Evolutionary conservation across 1,140 invertebrate species (phyloP).

Genomic region (Meloidogyne floridensis): DNA sequence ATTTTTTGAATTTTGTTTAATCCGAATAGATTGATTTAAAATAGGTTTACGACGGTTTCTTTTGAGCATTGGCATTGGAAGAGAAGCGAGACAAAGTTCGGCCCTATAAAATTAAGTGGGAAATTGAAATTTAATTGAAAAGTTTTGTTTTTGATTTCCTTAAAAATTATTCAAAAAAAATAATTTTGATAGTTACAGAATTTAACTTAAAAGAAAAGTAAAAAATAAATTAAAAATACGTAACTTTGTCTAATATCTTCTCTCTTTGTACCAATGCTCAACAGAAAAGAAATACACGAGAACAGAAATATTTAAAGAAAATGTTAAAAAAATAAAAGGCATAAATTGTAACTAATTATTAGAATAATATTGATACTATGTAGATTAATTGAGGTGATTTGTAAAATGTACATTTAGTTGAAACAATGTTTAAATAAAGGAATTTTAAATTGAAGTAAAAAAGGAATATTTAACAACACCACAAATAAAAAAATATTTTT

Average conservation of each 20-base stretch:
- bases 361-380: too few relatives aligned
- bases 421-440: too few relatives aligned
- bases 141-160: too few relatives aligned
- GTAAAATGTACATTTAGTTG: too few relatives aligned
- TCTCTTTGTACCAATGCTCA: too few relatives aligned
- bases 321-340: too few relatives aligned
- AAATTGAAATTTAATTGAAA: constrained; percentile 21
- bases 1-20: not conserved
- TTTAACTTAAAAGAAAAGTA: not conserved
- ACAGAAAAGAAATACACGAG: not conserved
- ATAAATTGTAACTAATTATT: too few relatives aligned
- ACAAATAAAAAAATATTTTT: not conserved
- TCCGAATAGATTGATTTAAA: not conserved
- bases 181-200: too few relatives aligned
- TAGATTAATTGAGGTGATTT: too few relatives aligned
- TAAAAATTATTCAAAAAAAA: too few relatives aligned
- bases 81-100: constrained; percentile 25
- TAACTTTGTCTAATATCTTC: not conserved
- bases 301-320: not conserved
- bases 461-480: not conserved
- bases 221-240: not conserved
- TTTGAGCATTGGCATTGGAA: constrained; percentile 12
- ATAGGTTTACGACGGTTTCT: not conserved
- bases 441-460: not conserved
- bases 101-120: not conserved